A percentile compares a stretch with the other conserved stretches of the same genome.
These are phyloP conservation scores for Hipposideros larvatus DNA, from an alignment of 2,797 vertebrate genomes.

Conservation along the genomic window DNA sequence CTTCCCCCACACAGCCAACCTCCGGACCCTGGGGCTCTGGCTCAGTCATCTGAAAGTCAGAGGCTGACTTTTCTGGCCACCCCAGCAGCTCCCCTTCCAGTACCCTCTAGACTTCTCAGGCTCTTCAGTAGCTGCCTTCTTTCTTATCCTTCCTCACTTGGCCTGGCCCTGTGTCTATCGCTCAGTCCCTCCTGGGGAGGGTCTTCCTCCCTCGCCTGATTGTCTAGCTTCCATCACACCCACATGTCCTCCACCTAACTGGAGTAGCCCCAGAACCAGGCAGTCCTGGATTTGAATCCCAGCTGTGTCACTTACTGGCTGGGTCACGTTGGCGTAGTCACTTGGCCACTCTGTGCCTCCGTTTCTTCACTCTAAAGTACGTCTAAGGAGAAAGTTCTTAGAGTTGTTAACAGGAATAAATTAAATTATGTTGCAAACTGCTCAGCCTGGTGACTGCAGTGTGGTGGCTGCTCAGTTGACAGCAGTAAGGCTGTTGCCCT, in stretches of 20 bases:
- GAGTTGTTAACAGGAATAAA: neutral
- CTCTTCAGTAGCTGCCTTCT: neutral
- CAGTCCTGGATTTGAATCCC: neutral
- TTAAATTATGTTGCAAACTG: neutral
- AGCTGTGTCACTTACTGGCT: neutral
- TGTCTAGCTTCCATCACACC: neutral
- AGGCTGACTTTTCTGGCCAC: neutral
- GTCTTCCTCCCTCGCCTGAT: neutral
- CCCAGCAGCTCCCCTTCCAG: neutral
- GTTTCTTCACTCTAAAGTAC: neutral
- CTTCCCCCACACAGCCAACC: too few species aligned
- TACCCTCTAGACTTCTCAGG: neutral
- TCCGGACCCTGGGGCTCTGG: neutral
- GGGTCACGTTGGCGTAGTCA: neutral
- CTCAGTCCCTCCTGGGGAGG: neutral
- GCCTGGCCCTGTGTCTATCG: neutral
- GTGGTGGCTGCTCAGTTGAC: neutral
- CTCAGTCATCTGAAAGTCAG: neutral
- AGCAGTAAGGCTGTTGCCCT: neutral
- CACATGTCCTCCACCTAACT: neutral
- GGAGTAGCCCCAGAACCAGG: neutral
- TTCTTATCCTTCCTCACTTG: neutral
- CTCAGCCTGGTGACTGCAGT: neutral
- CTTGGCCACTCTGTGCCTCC: neutral
- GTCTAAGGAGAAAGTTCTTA: neutral